phyloP scores from a whole-genome alignment of 2,797 vertebrate species.

The Odontamblyopus lacepedii region DNA sequence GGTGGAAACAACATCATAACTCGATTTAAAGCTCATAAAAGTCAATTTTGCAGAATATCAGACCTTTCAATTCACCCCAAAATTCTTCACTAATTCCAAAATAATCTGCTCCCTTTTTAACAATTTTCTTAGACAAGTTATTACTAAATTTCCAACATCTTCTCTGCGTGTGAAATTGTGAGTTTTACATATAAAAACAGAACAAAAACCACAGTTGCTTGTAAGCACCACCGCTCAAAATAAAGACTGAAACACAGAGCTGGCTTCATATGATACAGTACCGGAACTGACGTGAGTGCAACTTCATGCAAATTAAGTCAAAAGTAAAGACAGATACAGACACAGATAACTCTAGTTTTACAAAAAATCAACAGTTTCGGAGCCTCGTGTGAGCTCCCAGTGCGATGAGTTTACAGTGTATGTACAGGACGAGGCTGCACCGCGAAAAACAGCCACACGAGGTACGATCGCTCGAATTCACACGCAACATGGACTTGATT shows the following conservation, averaged over 20 bases:
- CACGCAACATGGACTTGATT: neutral
- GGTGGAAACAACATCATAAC: no score
- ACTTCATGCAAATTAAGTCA: constrained; percentile 69
- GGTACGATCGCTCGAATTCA: neutral
- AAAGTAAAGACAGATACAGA: constrained; percentile 15
- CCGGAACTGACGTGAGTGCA: constrained; percentile 65
- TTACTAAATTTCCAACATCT: neutral
- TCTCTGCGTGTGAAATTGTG: neutral
- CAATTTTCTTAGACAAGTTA: no score
- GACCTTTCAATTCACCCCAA: no score
- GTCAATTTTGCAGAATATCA: no score
- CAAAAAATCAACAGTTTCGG: constrained; percentile 56
- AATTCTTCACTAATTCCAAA: no score
- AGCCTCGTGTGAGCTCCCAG: constrained; percentile 45
- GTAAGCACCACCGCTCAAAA: constrained; percentile 41
- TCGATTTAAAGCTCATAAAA: no score
- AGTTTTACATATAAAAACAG: neutral
- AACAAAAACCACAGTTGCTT: constrained; percentile 9
- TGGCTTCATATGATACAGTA: constrained; percentile 57
- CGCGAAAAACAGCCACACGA: neutral
- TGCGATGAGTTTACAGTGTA: constrained; percentile 59
- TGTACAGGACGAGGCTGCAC: constrained; percentile 67
- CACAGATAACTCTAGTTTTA: constrained; percentile 51
- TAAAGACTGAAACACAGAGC: constrained; percentile 56
- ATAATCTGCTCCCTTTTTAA: no score